Evolutionary conservation across 1,140 invertebrate genomes (phyloP).

Genomic region (Pygmarrhopalites habei): DNA sequence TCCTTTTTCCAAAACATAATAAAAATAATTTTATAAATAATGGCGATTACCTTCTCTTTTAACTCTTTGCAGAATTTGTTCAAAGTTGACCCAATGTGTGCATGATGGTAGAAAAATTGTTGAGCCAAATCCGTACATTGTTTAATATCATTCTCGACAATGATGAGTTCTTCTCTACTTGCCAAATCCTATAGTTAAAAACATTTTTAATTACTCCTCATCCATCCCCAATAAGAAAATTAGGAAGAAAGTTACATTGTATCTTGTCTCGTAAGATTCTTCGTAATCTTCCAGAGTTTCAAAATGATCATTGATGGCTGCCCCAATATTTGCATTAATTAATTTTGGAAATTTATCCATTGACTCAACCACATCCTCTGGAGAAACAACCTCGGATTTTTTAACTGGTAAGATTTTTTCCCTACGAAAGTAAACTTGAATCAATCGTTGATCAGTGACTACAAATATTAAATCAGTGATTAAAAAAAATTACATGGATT

Average conservation of each 20-base stretch:
- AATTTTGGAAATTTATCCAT: background rate
- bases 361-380: background rate
- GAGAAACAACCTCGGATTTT: background rate
- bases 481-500: too few relatives aligned
- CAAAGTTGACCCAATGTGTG: background rate
- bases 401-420: background rate
- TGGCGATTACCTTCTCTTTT: too few relatives aligned
- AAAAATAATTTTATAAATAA: too few relatives aligned
- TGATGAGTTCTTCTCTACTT: background rate
- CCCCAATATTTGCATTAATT: background rate
- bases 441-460: too few relatives aligned
- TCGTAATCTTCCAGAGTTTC: constrained; percentile 7
- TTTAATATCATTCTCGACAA: background rate
- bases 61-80: background rate
- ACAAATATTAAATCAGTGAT: too few relatives aligned
- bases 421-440: too few relatives aligned
- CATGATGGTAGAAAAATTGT: background rate
- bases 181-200: background rate
- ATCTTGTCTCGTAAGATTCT: constrained; percentile 3
- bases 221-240: too few relatives aligned
- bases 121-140: constrained; percentile 6
- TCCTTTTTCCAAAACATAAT: too few relatives aligned
- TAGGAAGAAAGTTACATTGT: too few relatives aligned
- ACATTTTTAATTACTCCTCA: too few relatives aligned
- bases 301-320: background rate